Conservation (phyloP, 2,113 vertebrate species). For the Mustela lutreola region DNA sequence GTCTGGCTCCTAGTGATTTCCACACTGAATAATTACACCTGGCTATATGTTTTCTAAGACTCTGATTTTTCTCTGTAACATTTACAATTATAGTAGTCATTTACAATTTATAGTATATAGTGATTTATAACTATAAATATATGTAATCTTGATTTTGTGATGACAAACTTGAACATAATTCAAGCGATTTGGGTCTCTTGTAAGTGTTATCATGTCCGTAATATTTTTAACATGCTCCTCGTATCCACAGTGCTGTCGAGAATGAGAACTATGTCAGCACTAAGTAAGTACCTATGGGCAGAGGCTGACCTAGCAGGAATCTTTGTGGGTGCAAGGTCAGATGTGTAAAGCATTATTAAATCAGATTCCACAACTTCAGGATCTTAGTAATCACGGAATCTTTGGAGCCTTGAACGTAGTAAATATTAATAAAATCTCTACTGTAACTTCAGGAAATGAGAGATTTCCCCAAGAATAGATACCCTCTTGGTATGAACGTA, state of each 20-base stretch:
- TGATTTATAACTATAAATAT: not conserved
- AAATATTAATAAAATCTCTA: not conserved
- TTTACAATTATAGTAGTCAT: conserved; percentile 11
- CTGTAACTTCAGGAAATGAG: not conserved
- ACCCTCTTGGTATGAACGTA: not conserved
- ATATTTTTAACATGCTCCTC: not conserved
- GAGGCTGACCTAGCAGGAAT: not conserved
- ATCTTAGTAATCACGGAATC: not conserved
- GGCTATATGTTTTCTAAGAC: not conserved
- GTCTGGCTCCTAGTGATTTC: not conserved
- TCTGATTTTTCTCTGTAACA: not conserved
- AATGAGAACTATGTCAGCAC: not conserved
- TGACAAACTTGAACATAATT: not conserved
- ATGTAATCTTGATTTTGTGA: not conserved
- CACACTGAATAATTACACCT: not conserved
- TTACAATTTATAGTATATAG: not conserved
- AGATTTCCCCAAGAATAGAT: not conserved
- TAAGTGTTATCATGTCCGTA: not conserved
- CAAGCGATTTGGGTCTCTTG: not conserved
- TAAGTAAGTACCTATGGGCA: not conserved
- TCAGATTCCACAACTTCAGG: not conserved
- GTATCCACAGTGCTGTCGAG: not conserved
- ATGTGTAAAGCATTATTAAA: not conserved
- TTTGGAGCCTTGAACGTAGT: not conserved
- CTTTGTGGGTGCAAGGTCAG: not conserved